Base-by-base conservation (phyloP, 2,797 vertebrate species). In the Pempheris klunzingeri region DNA sequence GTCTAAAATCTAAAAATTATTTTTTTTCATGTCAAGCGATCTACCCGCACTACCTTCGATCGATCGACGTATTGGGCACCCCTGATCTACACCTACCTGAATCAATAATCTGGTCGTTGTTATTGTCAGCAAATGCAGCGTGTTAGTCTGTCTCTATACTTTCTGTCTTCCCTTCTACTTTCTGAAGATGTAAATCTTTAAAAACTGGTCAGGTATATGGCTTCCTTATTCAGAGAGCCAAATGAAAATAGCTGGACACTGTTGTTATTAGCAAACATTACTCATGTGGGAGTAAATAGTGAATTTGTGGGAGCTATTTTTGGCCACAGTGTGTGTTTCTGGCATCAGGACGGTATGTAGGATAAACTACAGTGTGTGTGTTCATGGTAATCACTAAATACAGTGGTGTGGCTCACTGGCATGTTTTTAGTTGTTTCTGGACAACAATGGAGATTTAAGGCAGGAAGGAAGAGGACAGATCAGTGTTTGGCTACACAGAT, bases 371-470 rank as follows among this genome's bases (percentile, higher is more conserved):
- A 26, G 14, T 22, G 30, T 22, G 36, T 52, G 15, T 59, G 71
- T 71, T 30, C 22, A 14, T 10, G 13, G 13, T 36, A 57, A 74
- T 70, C 46, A 64, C 30, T 32, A 32, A 32, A 6, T 32, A 6
- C 3, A 32, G 6, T 32, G 30, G 30, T 32, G 30, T 32, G 30
- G 30, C 30, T 32, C 30, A 32, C 1, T 46, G 12, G 59, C 55
- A n/a, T 30, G 4, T n/a, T 68, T 70, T 75, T 57, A 61, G 66
- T 69, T 22, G 50, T 55, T 72, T 68, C 41, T 53, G 43, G 52
- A 67, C n/a, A 64, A 10, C 7, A 24, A 10, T 1, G 2, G 20
- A 65, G 38, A 26, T 47, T 55, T 55, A 24, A 24, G 17, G 0
- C 46, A 59, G 9, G 4, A 2, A 58, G 20, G 3, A n/a, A 41